phyloP scores from a whole-genome alignment of 2,113 vertebrate genomes.

The Rhombomys opimus region DNA sequence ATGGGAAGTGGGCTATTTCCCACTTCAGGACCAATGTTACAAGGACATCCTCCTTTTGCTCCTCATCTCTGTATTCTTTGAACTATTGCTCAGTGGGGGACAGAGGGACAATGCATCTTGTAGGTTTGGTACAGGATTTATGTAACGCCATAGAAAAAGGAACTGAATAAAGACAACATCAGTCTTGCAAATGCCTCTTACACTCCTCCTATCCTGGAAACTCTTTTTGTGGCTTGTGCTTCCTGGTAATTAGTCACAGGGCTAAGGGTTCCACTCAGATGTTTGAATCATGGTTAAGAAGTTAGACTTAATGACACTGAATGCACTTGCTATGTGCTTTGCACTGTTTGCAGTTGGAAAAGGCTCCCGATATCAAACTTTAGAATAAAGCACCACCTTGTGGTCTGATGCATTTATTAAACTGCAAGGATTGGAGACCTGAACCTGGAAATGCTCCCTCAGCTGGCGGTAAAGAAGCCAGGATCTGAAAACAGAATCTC shows the following conservation, averaged over 20 bases:
- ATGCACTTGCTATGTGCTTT: neutral
- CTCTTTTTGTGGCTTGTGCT: neutral
- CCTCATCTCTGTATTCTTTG: neutral
- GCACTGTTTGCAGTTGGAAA: neutral
- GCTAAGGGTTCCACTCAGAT: neutral
- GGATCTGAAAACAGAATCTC: neutral
- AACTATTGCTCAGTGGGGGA: neutral
- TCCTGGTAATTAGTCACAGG: neutral
- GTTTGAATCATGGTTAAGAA: neutral
- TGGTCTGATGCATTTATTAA: constrained; percentile 70
- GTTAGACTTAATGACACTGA: neutral
- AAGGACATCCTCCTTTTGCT: neutral
- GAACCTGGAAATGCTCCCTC: constrained; percentile 38
- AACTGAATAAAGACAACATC: neutral
- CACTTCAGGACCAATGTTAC: neutral
- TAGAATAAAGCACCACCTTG: constrained; percentile 85
- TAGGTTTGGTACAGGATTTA: neutral
- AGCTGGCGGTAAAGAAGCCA: constrained; percentile 52
- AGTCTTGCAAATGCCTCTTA: neutral
- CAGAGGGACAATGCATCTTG: neutral
- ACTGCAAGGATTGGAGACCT: neutral
- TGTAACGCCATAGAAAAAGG: neutral
- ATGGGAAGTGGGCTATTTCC: neutral
- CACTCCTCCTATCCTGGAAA: fast-evolving
- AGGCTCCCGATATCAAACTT: constrained; percentile 48